Evolutionary conservation across 2,113 vertebrate species (phyloP).

Genomic region (Mirounga angustirostris): DNA sequence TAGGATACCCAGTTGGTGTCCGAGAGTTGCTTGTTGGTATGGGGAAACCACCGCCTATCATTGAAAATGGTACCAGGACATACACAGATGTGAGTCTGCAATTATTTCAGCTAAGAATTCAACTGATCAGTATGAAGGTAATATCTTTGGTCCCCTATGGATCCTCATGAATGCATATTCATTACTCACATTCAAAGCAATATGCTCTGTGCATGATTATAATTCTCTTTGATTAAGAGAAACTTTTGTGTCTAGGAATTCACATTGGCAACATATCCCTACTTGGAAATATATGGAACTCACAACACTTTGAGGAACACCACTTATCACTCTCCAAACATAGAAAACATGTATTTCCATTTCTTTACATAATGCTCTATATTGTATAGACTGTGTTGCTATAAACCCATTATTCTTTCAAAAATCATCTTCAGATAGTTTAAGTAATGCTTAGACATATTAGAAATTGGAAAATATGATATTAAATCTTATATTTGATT

Average conservation of each 20-base stretch:
- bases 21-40: neutral
- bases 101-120: neutral
- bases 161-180: neutral
- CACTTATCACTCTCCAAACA: neutral
- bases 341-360: neutral
- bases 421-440: neutral
- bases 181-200: neutral
- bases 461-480: neutral
- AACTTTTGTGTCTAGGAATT: neutral
- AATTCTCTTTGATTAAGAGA: neutral
- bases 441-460: neutral
- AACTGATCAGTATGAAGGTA: neutral
- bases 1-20: neutral
- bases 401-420: neutral
- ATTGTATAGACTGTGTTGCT: neutral
- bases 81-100: neutral
- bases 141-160: neutral
- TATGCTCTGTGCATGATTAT: no score
- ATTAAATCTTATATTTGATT: neutral
- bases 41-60: neutral
- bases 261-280: neutral
- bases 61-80: neutral
- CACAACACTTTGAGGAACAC: neutral
- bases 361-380: neutral
- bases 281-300: neutral